Evolutionary conservation across 2,888 invertebrate genomes (phyloP), one percentile per base, ranked within the genome.

Genomic region (Phengaris alcon): DNA sequence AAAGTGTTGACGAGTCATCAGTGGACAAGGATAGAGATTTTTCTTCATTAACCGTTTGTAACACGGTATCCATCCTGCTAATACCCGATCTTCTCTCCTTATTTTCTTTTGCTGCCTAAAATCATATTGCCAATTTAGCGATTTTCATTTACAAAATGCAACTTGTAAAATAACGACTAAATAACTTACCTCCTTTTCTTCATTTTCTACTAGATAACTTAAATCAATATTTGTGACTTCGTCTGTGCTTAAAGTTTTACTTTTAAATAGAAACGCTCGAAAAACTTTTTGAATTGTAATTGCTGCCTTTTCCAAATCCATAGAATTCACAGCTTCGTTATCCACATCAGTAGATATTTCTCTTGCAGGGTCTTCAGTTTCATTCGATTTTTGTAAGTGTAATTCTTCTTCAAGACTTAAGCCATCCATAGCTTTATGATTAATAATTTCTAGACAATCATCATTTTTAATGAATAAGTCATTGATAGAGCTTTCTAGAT

Each of bases 261-360:
- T 92, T 85, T 88, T 91, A 79, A 90, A 90, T 76, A 94, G 88
- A 80, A 94, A 92, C 48, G 89, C 89, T 52, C 94, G 88, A 81
- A 94, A 93, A 74, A 94, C 94, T 85, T 94, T 93, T 84, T 95
- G 95, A 81, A 95, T 94, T n/a, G 94, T 94, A 75, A 94, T 84
- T 48, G 94, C 94, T 48, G 94, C 89, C 78, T 90, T 89, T 89
- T 95, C 89, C 83, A 94, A 83, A 82, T 94, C 87, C 93, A 95
- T 86, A 78, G 81, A 79, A 79, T 82, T 85, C 73, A 79, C 15
- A 70, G 70, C 48, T n/a, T n/a, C 70, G 44, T 52, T 59, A 15
- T 8, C 35, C 48, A 72, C 9, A 74, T 75, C 59, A 44, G 64
- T 73, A 64, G 13, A 46, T 69, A 10, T 69, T 3, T 69, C 69